Base-by-base conservation (phyloP, 2,888 invertebrate genomes). In the Furcula furcula region DNA sequence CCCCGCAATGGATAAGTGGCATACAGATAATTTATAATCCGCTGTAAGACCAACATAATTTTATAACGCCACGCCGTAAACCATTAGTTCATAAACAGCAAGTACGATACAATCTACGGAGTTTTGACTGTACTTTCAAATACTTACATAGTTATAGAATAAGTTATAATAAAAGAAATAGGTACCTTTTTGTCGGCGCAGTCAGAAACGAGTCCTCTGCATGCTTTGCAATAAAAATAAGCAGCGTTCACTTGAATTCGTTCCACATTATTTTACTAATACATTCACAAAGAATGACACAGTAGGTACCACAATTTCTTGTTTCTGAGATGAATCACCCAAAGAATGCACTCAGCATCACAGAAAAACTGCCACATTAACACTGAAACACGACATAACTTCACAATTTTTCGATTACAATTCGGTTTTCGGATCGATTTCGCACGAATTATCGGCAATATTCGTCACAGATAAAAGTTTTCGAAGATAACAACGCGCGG, bases 301-400 rank as follows among this genome's bases (percentile, higher is more conserved):
- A 34, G 55, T 55, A 31, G 25, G 55, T 57, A 65, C n/a, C 76
- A 79, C 76, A 76, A 78, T 77, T 81, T 78, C 82, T 85, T 77
- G 78, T 76, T 71, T 52, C 49, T 72, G 65, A 85, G 85, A 86
- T 86, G 86, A 86, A 85, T 86, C 86, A 86, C 85, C 76, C 11
- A 46, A 76, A 77, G 80, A 83, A 85, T 82, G 80, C 83, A 84
- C 82, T 72, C 55, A 38, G 40, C 56, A 57, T 60, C 71, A 75
- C 78, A 67, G 59, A 39, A 42, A 63, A 65, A 71, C 58, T 62
- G 64, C 40, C 65, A 65, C 71, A 52, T 36, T 60, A 60, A 69
- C 70, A 76, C 74, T 63, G 41, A 36, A 44, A 65, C 73, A 74
- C 72, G 47, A 41, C 29, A 31, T 29, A 68, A 64, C 60, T 60